A percentile compares a stretch with the other conserved stretches of the same genome.
phyloP scores from a whole-genome alignment of 2,113 vertebrate species.

The Orycteropus afer region DNA sequence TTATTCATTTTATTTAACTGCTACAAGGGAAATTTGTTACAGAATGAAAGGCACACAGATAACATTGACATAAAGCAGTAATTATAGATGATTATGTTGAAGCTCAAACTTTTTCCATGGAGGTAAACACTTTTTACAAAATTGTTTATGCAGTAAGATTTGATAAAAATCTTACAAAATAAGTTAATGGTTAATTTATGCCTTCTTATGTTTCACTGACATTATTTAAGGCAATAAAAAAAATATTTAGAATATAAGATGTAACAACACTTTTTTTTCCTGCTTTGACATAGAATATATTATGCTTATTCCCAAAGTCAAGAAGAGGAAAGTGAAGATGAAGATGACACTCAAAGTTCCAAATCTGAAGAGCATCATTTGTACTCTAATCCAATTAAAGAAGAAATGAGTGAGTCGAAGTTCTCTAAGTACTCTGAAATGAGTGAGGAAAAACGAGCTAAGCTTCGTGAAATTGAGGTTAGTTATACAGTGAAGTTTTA shows the following conservation, averaged over 20 bases:
- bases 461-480: slow-evolving; percentile 98
- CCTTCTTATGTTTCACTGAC: background rate
- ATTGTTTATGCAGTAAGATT: background rate
- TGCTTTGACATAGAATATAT: slow-evolving; percentile 6
- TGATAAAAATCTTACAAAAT: slow-evolving; percentile 28
- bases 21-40: background rate
- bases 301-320: slow-evolving; percentile 85
- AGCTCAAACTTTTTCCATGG: background rate
- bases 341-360: slow-evolving; percentile 93
- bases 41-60: slow-evolving; percentile 14
- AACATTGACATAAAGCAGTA: background rate
- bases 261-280: background rate
- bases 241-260: background rate
- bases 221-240: background rate
- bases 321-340: slow-evolving; percentile 92
- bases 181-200: background rate
- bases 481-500: background rate
- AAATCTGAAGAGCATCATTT: slow-evolving; percentile 92
- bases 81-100: background rate
- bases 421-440: slow-evolving; percentile 94
- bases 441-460: slow-evolving; percentile 97
- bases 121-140: slow-evolving; percentile 43
- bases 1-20: slow-evolving; percentile 27
- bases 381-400: slow-evolving; percentile 93
- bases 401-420: slow-evolving; percentile 93